Evolutionary conservation across 2,888 invertebrate genomes (phyloP).

Genomic region (Epirrhoe tristata): DNA sequence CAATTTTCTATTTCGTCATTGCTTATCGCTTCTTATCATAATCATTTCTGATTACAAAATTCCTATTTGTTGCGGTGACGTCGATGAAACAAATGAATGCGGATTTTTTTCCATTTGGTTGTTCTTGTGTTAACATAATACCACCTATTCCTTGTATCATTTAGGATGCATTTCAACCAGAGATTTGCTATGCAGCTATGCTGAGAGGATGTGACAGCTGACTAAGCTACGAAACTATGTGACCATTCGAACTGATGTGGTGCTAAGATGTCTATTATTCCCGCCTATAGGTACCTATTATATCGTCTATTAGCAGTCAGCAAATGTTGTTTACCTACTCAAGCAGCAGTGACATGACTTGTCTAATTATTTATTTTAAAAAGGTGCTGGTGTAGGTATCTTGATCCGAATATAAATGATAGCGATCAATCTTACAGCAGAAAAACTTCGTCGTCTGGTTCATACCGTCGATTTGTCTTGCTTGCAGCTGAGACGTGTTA

Average conservation of each 20-base stretch:
- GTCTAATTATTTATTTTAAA: conserved; percentile 34
- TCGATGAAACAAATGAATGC: not conserved
- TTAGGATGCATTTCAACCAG: no score
- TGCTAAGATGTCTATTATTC: no score
- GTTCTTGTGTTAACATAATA: not conserved
- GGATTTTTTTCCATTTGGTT: not conserved
- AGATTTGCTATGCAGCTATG: no score
- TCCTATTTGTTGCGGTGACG: conserved; percentile 11
- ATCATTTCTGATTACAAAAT: conserved; percentile 9
- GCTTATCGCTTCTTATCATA: conserved; percentile 11
- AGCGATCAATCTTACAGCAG: conserved; percentile 52
- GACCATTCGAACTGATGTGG: not conserved
- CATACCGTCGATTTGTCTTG: conserved; percentile 54
- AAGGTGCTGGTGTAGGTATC: conserved; percentile 28
- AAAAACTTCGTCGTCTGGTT: conserved; percentile 49
- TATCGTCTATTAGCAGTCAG: conserved; percentile 16
- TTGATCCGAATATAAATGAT: conserved; percentile 46
- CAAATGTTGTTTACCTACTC: conserved; percentile 4
- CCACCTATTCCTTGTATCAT: no score
- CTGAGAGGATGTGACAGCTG: no score
- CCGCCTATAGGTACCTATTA: no score
- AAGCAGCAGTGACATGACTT: conserved; percentile 5
- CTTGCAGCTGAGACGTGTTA: conserved; percentile 49
- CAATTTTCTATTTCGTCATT: conserved; percentile 29
- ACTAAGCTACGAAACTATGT: no score